These are phyloP conservation scores for Caenorhabditis becei DNA, from an alignment of 2,888 invertebrate genomes.

Conservation along the genomic window DNA sequence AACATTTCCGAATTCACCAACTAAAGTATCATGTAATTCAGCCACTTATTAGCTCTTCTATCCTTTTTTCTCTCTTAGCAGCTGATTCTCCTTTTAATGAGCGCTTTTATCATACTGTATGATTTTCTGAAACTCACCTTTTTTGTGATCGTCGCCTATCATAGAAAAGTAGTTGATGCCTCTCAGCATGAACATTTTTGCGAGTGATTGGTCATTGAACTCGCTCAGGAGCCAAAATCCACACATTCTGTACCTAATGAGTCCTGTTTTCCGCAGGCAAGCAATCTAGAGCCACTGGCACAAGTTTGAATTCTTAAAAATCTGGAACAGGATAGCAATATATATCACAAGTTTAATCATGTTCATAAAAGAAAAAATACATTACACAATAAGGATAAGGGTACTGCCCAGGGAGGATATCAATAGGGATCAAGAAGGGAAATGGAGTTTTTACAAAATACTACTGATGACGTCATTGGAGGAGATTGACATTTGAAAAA, in stretches of 20 bases:
- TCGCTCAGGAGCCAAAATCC: not conserved
- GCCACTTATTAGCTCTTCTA: too few species aligned
- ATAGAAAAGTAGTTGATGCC: not conserved
- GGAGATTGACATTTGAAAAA: conserved; percentile 39
- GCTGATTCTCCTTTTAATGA: too few species aligned
- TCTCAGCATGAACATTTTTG: too few species aligned
- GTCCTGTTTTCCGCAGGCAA: not conserved
- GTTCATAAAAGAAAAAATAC: not conserved
- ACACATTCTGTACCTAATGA: not conserved
- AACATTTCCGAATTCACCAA: too few species aligned
- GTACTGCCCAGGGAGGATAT: not conserved
- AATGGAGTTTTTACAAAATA: not conserved
- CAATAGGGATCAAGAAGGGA: not conserved
- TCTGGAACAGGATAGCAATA: not conserved
- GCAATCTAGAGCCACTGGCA: not conserved
- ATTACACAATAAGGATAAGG: not conserved
- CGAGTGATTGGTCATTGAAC: too few species aligned
- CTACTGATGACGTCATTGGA: not conserved
- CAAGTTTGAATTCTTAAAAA: not conserved
- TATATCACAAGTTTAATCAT: not conserved
- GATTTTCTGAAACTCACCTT: not conserved
- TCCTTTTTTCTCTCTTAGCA: too few species aligned
- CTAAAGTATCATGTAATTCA: too few species aligned
- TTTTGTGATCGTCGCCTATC: not conserved
- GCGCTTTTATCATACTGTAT: too few species aligned